phyloP scores from a whole-genome alignment of 1,140 invertebrate species.

The Scaptomyza graminum region DNA sequence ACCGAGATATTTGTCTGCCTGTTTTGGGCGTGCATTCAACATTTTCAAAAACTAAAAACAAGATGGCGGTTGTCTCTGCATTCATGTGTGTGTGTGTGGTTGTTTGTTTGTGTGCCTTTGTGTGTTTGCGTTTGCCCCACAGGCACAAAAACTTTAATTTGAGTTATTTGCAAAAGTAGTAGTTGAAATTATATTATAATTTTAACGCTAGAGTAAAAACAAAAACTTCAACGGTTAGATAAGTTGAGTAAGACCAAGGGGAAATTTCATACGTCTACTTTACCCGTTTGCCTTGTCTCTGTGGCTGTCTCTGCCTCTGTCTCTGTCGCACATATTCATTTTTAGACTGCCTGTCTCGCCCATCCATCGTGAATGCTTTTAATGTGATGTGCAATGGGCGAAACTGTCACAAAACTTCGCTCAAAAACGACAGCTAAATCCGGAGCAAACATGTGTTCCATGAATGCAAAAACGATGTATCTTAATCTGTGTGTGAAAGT shows the following conservation, averaged over 20 bases:
- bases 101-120: slow-evolving; percentile 11
- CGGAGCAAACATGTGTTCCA: slow-evolving; percentile 57
- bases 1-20: slow-evolving; percentile 41
- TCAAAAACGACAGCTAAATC: slow-evolving; percentile 67
- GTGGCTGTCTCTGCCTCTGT: not conserved
- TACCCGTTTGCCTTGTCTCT: not conserved
- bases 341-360: slow-evolving; percentile 14
- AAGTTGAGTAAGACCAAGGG: slow-evolving; percentile 36
- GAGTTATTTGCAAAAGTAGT: slow-evolving; percentile 71
- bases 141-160: slow-evolving; percentile 78
- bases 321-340: slow-evolving; percentile 28
- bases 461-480: slow-evolving; percentile 74
- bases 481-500: slow-evolving; percentile 17
- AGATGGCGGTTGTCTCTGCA: slow-evolving; percentile 53
- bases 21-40: slow-evolving; percentile 57
- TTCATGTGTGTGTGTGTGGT: slow-evolving; percentile 3
- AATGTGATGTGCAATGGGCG: slow-evolving; percentile 62
- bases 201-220: slow-evolving; percentile 57
- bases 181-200: slow-evolving; percentile 78
- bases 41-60: slow-evolving; percentile 70
- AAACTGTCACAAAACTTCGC: slow-evolving; percentile 47
- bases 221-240: slow-evolving; percentile 66
- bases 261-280: slow-evolving; percentile 20
- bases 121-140: slow-evolving; percentile 45
- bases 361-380: slow-evolving; percentile 63